Evolutionary conservation across 2,797 vertebrate species (phyloP).

Genomic region (Catharus ustulatus): DNA sequence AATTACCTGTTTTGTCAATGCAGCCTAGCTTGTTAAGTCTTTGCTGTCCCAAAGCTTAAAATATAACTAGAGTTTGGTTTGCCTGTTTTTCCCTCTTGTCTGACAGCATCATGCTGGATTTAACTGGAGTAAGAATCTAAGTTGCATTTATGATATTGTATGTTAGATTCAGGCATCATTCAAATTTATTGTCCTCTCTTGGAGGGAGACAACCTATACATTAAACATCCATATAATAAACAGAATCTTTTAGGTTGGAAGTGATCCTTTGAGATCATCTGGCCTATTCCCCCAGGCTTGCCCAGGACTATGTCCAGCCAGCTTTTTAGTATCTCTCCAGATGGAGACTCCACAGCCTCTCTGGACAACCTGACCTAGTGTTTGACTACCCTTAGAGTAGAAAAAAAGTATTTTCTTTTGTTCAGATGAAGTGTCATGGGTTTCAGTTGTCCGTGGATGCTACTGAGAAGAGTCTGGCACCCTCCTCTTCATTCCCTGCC

Average conservation of each 20-base stretch:
- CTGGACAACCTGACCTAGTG: not conserved
- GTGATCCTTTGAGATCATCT: not conserved
- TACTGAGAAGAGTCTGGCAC: not conserved
- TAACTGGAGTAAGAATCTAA: not conserved
- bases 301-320: not conserved
- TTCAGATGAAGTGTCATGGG: not conserved
- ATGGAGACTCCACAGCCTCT: not conserved
- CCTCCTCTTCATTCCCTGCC: not conserved
- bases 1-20: not conserved
- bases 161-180: not conserved
- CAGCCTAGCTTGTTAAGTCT: not conserved
- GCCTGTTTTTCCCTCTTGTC: fast-evolving
- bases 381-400: not conserved
- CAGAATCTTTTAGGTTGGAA: not conserved
- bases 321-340: not conserved
- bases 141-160: not conserved
- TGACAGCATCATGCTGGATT: not conserved
- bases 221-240: not conserved
- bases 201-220: not conserved
- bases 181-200: not conserved
- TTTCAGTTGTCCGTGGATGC: not conserved
- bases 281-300: not conserved
- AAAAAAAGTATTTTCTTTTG: not conserved
- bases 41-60: not conserved
- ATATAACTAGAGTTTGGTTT: not conserved